Evolutionary conservation across 2,113 vertebrate genomes (phyloP).

Genomic region (Pithys albifrons): DNA sequence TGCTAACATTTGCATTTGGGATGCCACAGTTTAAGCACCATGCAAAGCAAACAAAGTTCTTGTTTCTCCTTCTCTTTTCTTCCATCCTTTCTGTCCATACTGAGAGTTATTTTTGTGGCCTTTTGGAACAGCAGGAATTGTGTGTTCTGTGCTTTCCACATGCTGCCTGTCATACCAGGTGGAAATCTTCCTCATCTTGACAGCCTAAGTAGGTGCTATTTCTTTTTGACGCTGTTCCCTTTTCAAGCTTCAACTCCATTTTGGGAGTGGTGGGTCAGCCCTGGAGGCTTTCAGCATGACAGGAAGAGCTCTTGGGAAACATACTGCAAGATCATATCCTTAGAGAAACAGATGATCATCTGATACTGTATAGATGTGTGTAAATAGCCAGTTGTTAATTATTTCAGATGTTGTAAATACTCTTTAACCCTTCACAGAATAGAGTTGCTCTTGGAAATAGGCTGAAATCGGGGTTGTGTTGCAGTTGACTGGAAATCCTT

Average conservation of each 20-base stretch:
- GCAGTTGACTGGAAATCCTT: background rate
- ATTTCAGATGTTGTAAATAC: background rate
- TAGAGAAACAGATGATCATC: background rate
- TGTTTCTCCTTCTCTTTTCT: background rate
- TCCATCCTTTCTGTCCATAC: background rate
- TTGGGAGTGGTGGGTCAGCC: background rate
- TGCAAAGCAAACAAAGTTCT: background rate
- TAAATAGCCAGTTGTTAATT: background rate
- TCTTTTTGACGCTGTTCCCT: background rate
- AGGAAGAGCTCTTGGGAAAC: background rate
- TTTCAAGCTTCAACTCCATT: background rate
- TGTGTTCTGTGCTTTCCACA: background rate
- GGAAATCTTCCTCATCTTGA: background rate
- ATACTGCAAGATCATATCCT: background rate
- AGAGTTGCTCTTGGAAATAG: background rate
- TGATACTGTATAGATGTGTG: background rate
- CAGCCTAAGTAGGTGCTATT: background rate
- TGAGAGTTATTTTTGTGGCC: background rate
- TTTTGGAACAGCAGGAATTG: background rate
- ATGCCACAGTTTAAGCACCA: background rate
- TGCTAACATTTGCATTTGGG: background rate
- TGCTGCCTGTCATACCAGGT: background rate
- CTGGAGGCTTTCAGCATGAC: background rate
- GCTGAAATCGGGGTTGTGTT: background rate
- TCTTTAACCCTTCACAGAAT: background rate